Conservation (phyloP, 2,113 vertebrate genomes). For the Cololabis saira region DNA sequence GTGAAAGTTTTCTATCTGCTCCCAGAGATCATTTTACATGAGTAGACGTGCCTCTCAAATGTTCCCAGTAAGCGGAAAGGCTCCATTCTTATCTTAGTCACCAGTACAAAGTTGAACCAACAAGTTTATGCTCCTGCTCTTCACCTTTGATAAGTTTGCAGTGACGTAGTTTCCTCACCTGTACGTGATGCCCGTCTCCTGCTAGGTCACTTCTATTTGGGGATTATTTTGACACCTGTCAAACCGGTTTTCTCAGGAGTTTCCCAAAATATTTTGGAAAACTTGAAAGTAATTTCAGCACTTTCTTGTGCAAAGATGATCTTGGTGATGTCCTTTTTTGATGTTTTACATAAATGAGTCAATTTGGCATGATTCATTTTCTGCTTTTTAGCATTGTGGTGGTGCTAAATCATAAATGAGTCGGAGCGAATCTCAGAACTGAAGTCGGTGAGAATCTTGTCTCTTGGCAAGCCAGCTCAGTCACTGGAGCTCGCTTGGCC, state of each 20-base stretch:
- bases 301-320: conserved; percentile 35
- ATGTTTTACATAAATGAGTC: conserved; percentile 44
- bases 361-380: conserved; percentile 50
- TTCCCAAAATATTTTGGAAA: not conserved
- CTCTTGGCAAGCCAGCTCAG: conserved; percentile 36
- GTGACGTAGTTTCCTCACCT: conserved; percentile 6
- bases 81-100: conserved; percentile 66
- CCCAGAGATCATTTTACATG: conserved; percentile 76
- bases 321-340: conserved; percentile 34
- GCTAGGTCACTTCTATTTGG: conserved; percentile 1
- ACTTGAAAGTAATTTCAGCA: conserved; percentile 26
- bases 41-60: conserved; percentile 70
- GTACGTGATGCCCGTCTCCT: not conserved
- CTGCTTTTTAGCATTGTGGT: conserved; percentile 45
- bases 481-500: conserved; percentile 44
- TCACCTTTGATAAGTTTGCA: conserved; percentile 29
- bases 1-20: conserved; percentile 72
- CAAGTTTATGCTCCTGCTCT: conserved; percentile 5
- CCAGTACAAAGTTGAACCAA: conserved; percentile 58
- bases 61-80: conserved; percentile 70
- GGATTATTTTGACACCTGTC: conserved; percentile 43
- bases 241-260: too few species aligned
- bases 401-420: conserved; percentile 52
- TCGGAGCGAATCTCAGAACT: conserved; percentile 29
- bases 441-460: conserved; percentile 43